Evolutionary conservation across 2,797 vertebrate species (phyloP).

Genomic region (Melanotaenia boesemani): DNA sequence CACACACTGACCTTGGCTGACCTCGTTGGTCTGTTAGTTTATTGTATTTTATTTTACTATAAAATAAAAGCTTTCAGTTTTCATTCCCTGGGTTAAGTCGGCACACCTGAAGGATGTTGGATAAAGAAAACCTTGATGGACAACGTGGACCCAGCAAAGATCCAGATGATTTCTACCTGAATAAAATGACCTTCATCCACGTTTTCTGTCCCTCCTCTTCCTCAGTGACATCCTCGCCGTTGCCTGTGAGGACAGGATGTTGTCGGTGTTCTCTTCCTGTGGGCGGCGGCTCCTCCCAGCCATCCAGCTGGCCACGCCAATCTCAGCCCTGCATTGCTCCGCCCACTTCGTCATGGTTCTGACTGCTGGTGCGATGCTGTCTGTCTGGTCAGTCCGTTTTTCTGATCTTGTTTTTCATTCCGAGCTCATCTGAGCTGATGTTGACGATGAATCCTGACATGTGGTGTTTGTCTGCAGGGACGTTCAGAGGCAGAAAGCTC

Average conservation of each 20-base stretch:
- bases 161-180: too few species aligned
- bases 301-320: conserved; percentile 89
- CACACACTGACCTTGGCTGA: too few species aligned
- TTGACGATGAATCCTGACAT: neutral
- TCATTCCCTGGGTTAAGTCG: too few species aligned
- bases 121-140: too few species aligned
- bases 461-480: conserved; percentile 83
- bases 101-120: too few species aligned
- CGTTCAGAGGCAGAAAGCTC: conserved; percentile 89
- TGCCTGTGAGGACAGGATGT: conserved; percentile 91
- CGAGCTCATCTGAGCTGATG: too few species aligned
- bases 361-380: conserved; percentile 90
- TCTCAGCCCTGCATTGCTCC: conserved; percentile 93
- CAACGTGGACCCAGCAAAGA: too few species aligned
- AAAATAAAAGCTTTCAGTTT: too few species aligned
- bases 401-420: neutral
- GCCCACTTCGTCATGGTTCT: conserved; percentile 93
- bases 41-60: too few species aligned
- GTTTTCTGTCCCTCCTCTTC: neutral
- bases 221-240: conserved; percentile 91
- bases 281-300: conserved; percentile 94
- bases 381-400: conserved; percentile 95
- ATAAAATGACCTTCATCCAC: too few species aligned
- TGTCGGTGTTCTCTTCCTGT: conserved; percentile 94
- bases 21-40: too few species aligned